Base-by-base conservation (phyloP, 2,888 invertebrate species). In the Limulus polyphemus region DNA sequence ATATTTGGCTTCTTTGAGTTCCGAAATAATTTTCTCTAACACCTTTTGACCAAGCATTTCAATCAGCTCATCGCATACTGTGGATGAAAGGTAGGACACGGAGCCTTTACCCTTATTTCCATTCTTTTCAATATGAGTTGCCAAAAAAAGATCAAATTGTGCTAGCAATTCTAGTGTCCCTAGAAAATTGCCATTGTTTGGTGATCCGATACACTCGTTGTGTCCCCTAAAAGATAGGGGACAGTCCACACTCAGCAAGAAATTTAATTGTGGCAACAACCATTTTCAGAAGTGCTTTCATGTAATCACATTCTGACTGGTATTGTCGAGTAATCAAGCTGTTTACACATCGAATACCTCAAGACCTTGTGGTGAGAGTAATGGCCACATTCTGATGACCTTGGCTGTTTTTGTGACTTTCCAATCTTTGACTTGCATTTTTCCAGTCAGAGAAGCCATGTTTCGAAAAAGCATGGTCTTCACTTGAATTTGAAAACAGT, bases 21-120 rank as follows among this genome's bases (percentile, higher is more conserved):
- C 52, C 9, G 10, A 17, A 16, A 52, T 14, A 52, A 52, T 52
- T 17, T 9, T 17, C 17, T 52, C 14, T 16, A 14, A 17, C n/a
- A 52, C 52, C n/a, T 17, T 14, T 16, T 14, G 10, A 52, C 52
- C 52, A 14, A 52, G n/a, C 14, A 52, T 52, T 52, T 52, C 52
- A 10, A 72, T 71, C 67, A 73, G 71, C 66, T 74, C 71, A 61
- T 72, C 70, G 67, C 72, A 72, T 47, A 71, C 73, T 67, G 70
- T 72, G 14, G 69, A 69, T 59, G 69, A 69, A 60, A 70, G 63
- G 67, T 70, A 71, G 62, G 75, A 65, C 62, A 70, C 65, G 57
- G 60, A 62, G 7, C 72, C 73, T 59, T 54, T 68, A 10, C 73
- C 72, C 56, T 64, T 62, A 60, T 72, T 72, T 48, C 70, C 73